Evolutionary conservation across 2,113 vertebrate genomes (phyloP).

Genomic region (Elaphurus davidianus): DNA sequence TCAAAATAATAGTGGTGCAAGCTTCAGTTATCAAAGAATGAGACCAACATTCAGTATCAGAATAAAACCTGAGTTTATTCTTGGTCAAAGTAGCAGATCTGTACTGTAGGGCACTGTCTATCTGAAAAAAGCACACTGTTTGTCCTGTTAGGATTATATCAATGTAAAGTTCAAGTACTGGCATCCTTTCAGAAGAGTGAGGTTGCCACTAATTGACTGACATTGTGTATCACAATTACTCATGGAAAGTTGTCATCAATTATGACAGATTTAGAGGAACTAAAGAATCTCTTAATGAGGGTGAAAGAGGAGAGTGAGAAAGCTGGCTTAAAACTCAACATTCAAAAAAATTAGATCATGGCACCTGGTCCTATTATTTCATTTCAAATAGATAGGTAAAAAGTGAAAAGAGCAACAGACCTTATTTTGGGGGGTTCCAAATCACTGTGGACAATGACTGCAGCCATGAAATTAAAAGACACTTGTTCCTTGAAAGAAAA

Average conservation of each 20-base stretch:
- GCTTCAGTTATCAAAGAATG: background rate
- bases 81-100: background rate
- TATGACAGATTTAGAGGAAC: background rate
- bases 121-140: background rate
- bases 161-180: background rate
- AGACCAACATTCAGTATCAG: background rate
- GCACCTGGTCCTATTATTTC: background rate
- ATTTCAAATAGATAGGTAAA: background rate
- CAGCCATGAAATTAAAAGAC: background rate
- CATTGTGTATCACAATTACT: background rate
- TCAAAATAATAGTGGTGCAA: background rate
- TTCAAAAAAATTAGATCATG: background rate
- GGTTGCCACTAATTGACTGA: background rate
- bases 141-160: background rate
- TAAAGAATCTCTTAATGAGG: background rate
- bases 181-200: background rate
- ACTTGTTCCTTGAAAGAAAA: background rate
- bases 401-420: background rate
- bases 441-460: background rate
- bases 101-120: background rate
- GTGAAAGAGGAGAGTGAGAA: background rate
- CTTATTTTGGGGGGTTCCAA: background rate
- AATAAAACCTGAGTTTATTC: background rate
- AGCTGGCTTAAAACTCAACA: background rate
- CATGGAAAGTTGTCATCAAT: background rate